Evolutionary conservation across 2,113 vertebrate species (phyloP).

Genomic region (Engraulis encrasicolus): DNA sequence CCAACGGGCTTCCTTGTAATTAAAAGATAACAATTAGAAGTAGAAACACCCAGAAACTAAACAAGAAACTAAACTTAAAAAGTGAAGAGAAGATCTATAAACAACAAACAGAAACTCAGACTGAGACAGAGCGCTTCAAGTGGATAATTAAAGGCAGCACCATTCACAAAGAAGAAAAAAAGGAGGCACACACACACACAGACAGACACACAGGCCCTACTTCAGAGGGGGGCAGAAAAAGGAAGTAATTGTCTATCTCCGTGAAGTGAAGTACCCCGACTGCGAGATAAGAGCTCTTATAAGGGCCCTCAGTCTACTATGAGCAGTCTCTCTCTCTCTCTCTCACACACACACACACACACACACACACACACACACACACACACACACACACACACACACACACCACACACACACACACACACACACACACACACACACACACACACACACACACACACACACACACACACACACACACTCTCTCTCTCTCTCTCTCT

Average conservation of each 20-base stretch:
- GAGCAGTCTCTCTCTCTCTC: not conserved
- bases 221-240: not conserved
- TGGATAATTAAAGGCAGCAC: not conserved
- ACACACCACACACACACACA: too few relatives aligned
- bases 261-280: slow-evolving; percentile 7
- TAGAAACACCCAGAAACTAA: not conserved
- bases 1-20: too few relatives aligned
- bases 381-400: too few relatives aligned
- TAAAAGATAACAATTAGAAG: too few relatives aligned
- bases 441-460: too few relatives aligned
- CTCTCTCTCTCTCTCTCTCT: not conserved
- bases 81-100: not conserved
- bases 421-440: too few relatives aligned
- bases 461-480: too few relatives aligned
- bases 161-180: not conserved
- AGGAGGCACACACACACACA: too few relatives aligned
- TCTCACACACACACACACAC: too few relatives aligned
- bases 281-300: slow-evolving; percentile 12
- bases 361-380: too few relatives aligned
- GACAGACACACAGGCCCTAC: not conserved
- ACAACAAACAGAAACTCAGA: too few relatives aligned
- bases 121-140: not conserved
- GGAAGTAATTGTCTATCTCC: slow-evolving; percentile 9
- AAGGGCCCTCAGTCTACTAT: slow-evolving; percentile 13
- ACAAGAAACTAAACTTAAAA: not conserved